phyloP scores from a whole-genome alignment of 2,888 invertebrate species.

The Hirtodrosophila duncani region DNA sequence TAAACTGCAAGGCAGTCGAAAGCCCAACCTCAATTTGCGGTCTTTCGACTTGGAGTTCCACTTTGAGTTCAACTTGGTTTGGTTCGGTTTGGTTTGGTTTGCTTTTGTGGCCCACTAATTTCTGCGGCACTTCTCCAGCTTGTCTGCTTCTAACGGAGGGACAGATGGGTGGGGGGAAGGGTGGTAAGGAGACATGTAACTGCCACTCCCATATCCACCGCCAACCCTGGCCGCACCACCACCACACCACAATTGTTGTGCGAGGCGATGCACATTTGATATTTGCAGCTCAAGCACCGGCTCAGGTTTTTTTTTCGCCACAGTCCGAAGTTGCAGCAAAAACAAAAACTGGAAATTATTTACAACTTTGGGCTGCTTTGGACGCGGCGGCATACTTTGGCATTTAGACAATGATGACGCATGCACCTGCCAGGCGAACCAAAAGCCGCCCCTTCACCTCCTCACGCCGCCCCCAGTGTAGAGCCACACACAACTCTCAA shows the following conservation, averaged over 20 bases:
- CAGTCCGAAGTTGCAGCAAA: constrained; percentile 34
- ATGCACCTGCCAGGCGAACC: constrained; percentile 54
- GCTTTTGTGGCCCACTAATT: constrained; percentile 24
- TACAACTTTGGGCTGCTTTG: constrained; percentile 41
- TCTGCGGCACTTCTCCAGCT: constrained; percentile 39
- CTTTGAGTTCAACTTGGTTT: background rate
- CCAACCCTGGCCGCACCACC: background rate
- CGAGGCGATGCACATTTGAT: constrained; percentile 63
- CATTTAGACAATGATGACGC: constrained; percentile 58
- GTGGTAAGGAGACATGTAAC: constrained; percentile 37
- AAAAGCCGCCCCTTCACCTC: background rate
- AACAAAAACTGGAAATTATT: constrained; percentile 65
- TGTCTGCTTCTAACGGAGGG: too few species aligned
- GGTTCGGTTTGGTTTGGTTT: constrained; percentile 1
- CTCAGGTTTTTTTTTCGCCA: constrained; percentile 49
- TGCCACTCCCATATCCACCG: constrained; percentile 40
- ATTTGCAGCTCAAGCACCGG: too few species aligned
- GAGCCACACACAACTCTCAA: too few species aligned
- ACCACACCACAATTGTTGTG: constrained; percentile 18
- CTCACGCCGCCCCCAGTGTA: background rate
- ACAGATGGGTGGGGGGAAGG: constrained; percentile 31
- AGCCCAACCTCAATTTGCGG: constrained; percentile 51
- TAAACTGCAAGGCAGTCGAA: constrained; percentile 6
- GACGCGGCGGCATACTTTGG: constrained; percentile 45
- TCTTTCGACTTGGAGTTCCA: constrained; percentile 22